Percentiles rank a stretch among this genome's conserved stretches.
Conservation (phyloP, 2,113 vertebrate species). For the Circaetus cinerascens region DNA sequence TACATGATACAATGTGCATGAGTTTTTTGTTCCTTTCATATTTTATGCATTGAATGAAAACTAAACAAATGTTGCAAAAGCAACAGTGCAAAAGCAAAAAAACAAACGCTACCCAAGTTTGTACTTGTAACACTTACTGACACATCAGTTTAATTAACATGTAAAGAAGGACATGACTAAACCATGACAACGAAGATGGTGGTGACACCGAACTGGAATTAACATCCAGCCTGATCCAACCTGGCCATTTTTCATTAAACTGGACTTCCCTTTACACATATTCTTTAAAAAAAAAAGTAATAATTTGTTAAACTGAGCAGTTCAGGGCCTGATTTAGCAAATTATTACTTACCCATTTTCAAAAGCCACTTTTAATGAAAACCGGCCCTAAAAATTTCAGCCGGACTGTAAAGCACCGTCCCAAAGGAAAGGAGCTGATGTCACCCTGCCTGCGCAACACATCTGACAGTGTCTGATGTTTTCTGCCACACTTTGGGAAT, state of each 20-base stretch:
- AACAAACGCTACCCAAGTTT: background rate
- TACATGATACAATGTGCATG: constrained; percentile 29
- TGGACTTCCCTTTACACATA: background rate
- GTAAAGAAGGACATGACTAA: background rate
- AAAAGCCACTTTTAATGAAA: constrained; percentile 39
- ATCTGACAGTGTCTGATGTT: background rate
- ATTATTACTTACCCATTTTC: constrained; percentile 48
- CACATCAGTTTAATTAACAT: constrained; percentile 21
- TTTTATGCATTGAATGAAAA: constrained; percentile 60
- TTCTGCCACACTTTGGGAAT: background rate
- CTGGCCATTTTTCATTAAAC: background rate
- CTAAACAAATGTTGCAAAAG: constrained; percentile 54
- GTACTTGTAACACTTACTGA: background rate
- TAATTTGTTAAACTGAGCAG: constrained; percentile 34
- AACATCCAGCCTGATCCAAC: background rate
- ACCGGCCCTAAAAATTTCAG: background rate
- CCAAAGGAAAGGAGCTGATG: background rate
- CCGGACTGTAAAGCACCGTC: background rate
- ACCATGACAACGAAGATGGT: background rate
- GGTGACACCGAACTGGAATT: background rate
- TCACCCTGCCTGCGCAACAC: background rate
- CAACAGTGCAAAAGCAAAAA: constrained; percentile 1
- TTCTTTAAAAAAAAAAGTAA: background rate
- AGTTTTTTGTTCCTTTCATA: constrained; percentile 43
- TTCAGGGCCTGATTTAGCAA: constrained; percentile 13